These are phyloP conservation scores for Conchocele bisecta DNA, from an alignment of 2,888 invertebrate species.

Conservation along the genomic window DNA sequence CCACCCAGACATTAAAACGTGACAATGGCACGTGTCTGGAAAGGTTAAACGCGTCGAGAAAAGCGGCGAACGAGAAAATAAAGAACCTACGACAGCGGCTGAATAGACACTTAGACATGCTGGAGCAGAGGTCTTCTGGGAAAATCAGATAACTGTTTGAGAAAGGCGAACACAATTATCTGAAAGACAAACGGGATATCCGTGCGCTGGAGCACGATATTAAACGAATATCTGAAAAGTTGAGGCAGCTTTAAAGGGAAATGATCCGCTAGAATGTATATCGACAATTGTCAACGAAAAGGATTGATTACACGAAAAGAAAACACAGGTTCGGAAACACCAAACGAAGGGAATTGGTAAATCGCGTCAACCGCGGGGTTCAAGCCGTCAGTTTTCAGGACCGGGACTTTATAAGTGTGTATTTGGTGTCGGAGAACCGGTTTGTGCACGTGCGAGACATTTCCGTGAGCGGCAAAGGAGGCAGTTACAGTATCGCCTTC, in stretches of 20 bases:
- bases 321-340: conserved; percentile 4
- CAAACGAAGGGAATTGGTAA: neutral
- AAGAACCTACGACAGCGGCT: conserved; percentile 30
- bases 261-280: conserved; percentile 30
- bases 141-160: conserved; percentile 34
- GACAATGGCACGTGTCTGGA: conserved; percentile 26
- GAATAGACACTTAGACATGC: conserved; percentile 37
- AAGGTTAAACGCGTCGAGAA: conserved; percentile 29
- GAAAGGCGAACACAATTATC: conserved; percentile 22
- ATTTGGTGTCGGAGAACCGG: conserved; percentile 16
- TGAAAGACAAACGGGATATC: conserved; percentile 34
- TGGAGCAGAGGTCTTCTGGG: conserved; percentile 40
- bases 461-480: conserved; percentile 45
- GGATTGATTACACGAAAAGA: conserved; percentile 20
- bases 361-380: no score
- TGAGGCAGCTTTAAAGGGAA: conserved; percentile 28
- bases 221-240: conserved; percentile 32
- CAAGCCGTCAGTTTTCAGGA: conserved; percentile 48
- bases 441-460: conserved; percentile 38
- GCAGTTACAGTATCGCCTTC: conserved; percentile 48
- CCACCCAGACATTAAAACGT: conserved; percentile 21
- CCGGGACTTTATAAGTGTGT: conserved; percentile 53
- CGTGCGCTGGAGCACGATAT: conserved; percentile 34
- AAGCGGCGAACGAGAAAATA: conserved; percentile 30
- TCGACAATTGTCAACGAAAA: conserved; percentile 32